These are phyloP conservation scores for Drosophila kohkoa DNA, from an alignment of 1,140 invertebrate genomes.

Conservation along the genomic window DNA sequence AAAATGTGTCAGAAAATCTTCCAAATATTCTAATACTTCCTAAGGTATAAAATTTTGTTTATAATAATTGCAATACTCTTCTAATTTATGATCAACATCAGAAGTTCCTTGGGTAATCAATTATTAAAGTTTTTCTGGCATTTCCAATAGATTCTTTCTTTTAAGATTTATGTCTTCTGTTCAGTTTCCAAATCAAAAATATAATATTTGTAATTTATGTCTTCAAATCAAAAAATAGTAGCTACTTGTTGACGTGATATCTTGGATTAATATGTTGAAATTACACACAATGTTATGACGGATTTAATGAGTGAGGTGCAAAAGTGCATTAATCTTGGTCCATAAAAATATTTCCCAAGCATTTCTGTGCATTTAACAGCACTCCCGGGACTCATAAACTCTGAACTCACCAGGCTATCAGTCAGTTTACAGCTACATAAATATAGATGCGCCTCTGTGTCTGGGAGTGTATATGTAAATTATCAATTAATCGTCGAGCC, in stretches of 20 bases:
- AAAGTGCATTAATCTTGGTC: slow-evolving; percentile 34
- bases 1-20: slow-evolving; percentile 7
- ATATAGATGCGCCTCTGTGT: slow-evolving; percentile 1
- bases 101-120: no score
- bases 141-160: no score
- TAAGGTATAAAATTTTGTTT: background rate
- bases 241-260: slow-evolving; percentile 15
- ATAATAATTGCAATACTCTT: background rate
- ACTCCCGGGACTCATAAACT: slow-evolving; percentile 36
- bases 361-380: slow-evolving; percentile 10
- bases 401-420: slow-evolving; percentile 28
- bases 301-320: slow-evolving; percentile 64
- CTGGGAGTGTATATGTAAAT: slow-evolving; percentile 22
- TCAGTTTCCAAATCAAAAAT: no score
- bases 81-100: no score
- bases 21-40: slow-evolving; percentile 6
- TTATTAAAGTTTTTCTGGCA: no score
- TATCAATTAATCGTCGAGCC: slow-evolving; percentile 37
- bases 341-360: slow-evolving; percentile 35
- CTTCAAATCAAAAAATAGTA: slow-evolving; percentile 1
- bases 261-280: slow-evolving; percentile 13
- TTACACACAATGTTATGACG: slow-evolving; percentile 20
- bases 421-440: slow-evolving; percentile 44
- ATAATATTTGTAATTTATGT: no score
- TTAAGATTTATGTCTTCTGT: no score